Evolutionary conservation across 2,888 invertebrate genomes (phyloP).

Genomic region (Eristalis pertinax): DNA sequence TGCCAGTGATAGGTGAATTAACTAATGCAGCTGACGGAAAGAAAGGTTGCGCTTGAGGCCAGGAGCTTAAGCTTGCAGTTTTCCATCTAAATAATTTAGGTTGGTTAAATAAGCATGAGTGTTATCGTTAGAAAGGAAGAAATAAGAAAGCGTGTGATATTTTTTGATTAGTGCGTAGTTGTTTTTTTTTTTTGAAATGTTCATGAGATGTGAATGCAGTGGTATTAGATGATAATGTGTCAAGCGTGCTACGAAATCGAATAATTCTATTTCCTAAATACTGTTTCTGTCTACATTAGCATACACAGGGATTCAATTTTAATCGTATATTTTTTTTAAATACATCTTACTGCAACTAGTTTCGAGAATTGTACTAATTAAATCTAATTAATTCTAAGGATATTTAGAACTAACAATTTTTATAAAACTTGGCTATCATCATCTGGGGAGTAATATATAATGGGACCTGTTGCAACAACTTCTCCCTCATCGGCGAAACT

Average conservation of each 20-base stretch:
- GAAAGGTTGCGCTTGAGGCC: constrained; percentile 74
- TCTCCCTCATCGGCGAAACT: constrained; percentile 85
- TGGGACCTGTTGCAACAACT: constrained; percentile 88
- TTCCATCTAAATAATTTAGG: constrained; percentile 75
- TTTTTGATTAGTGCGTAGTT: not conserved
- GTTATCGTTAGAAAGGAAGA: not conserved
- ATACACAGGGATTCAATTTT: not conserved
- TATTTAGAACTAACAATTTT: not conserved
- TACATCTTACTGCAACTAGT: constrained; percentile 22
- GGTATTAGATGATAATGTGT: not conserved
- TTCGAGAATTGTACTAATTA: constrained; percentile 48
- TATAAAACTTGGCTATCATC: constrained; percentile 39
- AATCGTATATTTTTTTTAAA: not conserved
- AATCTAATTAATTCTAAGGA: constrained; percentile 1
- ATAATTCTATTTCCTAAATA: not conserved
- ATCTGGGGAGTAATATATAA: constrained; percentile 85
- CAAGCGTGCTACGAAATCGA: not conserved
- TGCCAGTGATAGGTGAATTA: constrained; percentile 19
- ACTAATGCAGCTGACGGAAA: constrained; percentile 39
- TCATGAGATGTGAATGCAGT: not conserved
- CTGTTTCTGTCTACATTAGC: not conserved
- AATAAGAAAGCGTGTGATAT: not conserved
- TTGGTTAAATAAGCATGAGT: constrained; percentile 48
- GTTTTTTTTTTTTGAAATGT: not conserved
- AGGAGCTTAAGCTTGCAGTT: constrained; percentile 76